Evolutionary conservation across 2,797 vertebrate genomes (phyloP), one percentile per base, ranked within the genome.

Genomic region (Hoplostethus atlanticus): DNA sequence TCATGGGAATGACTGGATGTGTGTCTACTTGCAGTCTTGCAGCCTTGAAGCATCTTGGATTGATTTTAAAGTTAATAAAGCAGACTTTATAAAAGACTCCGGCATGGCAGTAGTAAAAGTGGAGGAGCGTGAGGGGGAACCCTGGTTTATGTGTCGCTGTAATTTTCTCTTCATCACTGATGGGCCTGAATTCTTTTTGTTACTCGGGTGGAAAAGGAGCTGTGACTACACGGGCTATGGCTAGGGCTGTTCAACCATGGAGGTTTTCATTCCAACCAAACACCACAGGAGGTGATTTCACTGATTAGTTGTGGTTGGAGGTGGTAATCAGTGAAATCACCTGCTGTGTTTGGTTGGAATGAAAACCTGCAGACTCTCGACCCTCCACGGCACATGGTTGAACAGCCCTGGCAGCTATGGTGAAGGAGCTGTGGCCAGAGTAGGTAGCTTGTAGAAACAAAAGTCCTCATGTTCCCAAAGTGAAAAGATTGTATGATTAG

Each of bases 21-120:
- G 30, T n/a, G 21, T 21, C 21, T 21, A 21, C 21, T 21, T 21
- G 21, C 21, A 21, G 21, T 21, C 25, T 31, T 1, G 10, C 3
- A 28, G 52, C 31, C 30, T 31, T 5, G 7, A 57, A 31, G 31
- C 55, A 31, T 57, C 55, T 73, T 69, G 60, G 70, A 77, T 64
- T 72, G 73, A 69, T 81, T 83, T 66, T 74, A 63, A 70, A 21
- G 68, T 80, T 71, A 81, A 84, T 81, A 68, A 81, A 87, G 60
- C 54, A 48, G 63, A 59, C 34, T 40, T 1, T 73, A 48, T 73
- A 80, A 75, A 83, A 73, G 50, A 48, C 6, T 8, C 53, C 30
- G 47, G 55, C 74, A 47, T 46, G 62, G 36, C 21, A 53, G 57
- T 47, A 64, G 72, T 84, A 76, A 78, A 79, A 64, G 58, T 52